Evolutionary conservation across 1,140 invertebrate species (phyloP).

Genomic region (Tetramorium parvispinum): DNA sequence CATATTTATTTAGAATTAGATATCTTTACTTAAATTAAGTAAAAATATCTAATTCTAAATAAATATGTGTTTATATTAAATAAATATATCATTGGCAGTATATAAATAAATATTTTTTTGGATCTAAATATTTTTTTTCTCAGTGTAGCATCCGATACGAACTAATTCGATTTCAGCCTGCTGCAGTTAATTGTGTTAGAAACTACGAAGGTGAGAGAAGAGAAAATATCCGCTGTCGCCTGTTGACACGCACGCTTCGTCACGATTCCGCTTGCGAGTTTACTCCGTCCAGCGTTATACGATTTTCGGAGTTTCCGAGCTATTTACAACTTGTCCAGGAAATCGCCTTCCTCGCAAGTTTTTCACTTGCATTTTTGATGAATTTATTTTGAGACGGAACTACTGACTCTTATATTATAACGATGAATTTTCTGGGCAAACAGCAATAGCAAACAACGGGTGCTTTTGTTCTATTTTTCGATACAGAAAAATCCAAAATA

Average conservation of each 20-base stretch:
- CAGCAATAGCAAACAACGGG: neutral
- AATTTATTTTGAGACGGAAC: neutral
- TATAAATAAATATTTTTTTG: too few species aligned
- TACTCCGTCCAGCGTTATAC: neutral
- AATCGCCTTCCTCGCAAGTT: neutral
- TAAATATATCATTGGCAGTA: too few species aligned
- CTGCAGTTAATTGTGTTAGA: conserved; percentile 38
- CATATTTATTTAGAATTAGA: too few species aligned
- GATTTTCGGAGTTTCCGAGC: neutral
- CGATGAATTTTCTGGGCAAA: neutral
- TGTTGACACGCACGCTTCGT: conserved; percentile 3
- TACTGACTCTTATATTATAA: neutral
- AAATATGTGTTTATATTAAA: too few species aligned
- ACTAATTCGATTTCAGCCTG: conserved; percentile 41
- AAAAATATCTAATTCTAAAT: too few species aligned
- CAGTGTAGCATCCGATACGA: conserved; percentile 40
- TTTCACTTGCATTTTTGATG: neutral
- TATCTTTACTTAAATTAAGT: too few species aligned
- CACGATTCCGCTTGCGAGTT: too few species aligned
- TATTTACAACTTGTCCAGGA: neutral
- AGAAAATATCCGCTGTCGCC: conserved; percentile 36
- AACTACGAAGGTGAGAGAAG: neutral
- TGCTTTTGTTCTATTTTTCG: neutral
- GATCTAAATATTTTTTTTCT: too few species aligned
- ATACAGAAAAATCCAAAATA: neutral